These are phyloP conservation scores for Leptinotarsa undecemlineata DNA, from an alignment of 1,140 invertebrate species.

Conservation along the genomic window DNA sequence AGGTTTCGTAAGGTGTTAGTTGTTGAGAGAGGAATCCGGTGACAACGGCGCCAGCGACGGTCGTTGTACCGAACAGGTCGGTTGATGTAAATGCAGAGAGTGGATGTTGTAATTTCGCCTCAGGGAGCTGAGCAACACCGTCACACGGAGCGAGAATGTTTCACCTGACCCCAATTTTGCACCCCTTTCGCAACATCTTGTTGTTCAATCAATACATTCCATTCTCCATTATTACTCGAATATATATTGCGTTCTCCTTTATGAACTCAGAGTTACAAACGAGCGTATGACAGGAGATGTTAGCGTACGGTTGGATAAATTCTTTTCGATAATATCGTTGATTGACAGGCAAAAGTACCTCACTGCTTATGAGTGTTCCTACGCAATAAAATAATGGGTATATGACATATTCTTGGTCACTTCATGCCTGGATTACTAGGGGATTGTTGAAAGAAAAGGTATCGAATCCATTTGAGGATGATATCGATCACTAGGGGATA, in stretches of 20 bases:
- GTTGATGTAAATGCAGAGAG: constrained; percentile 5
- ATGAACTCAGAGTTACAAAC: not conserved
- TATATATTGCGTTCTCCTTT: not conserved
- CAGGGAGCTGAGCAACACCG: not conserved
- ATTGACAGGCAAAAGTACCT: too few species aligned
- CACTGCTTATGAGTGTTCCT: too few species aligned
- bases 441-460: too few species aligned
- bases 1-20: not conserved
- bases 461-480: too few species aligned
- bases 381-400: too few species aligned
- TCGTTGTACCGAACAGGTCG: not conserved
- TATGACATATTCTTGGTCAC: too few species aligned
- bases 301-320: too few species aligned
- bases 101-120: constrained; percentile 2
- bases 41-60: not conserved
- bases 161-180: constrained; percentile 5
- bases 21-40: constrained; percentile 1
- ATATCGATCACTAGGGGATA: too few species aligned
- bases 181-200: constrained; percentile 5
- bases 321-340: too few species aligned
- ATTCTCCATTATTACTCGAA: constrained; percentile 1
- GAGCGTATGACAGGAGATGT: too few species aligned
- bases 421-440: too few species aligned
- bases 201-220: constrained; percentile 8
- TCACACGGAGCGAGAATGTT: not conserved